Percentiles rank a stretch among this genome's conserved stretches.
These are phyloP conservation scores for Leptopilina myrica DNA, from an alignment of 2,888 invertebrate species.

Conservation along the genomic window DNA sequence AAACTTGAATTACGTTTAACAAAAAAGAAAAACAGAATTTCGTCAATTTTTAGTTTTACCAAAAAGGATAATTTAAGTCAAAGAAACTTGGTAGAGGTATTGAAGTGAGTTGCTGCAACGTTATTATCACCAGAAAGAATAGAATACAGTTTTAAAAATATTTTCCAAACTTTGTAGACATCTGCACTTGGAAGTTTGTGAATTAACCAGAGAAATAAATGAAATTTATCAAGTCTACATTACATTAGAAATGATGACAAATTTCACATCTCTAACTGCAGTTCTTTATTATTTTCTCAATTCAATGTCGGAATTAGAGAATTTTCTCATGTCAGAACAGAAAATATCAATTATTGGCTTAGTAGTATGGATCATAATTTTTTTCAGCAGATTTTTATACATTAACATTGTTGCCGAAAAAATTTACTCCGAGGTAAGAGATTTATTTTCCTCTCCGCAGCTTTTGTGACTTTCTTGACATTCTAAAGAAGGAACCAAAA, in stretches of 20 bases:
- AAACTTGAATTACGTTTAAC: background rate
- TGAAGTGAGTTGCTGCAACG: background rate
- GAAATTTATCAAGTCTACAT: slow-evolving; percentile 48
- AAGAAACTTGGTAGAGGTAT: background rate
- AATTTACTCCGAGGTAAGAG: background rate
- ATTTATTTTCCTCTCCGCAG: too few relatives aligned
- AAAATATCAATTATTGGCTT: background rate
- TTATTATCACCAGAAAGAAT: background rate
- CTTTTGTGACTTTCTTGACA: too few relatives aligned
- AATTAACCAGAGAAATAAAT: slow-evolving; percentile 49
- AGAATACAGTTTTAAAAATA: background rate
- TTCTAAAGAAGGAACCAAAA: too few relatives aligned
- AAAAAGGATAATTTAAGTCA: background rate
- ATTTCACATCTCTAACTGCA: slow-evolving; percentile 48
- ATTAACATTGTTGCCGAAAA: background rate
- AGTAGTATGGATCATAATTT: background rate
- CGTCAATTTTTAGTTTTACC: background rate
- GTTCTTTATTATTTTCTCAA: slow-evolving; percentile 37
- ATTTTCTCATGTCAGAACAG: background rate
- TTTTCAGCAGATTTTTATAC: background rate
- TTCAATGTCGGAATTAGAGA: background rate
- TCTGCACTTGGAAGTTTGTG: slow-evolving; percentile 58
- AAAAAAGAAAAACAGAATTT: background rate
- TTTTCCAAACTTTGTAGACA: slow-evolving; percentile 49
- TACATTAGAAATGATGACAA: slow-evolving; percentile 47